Evolutionary conservation across 2,797 vertebrate species (phyloP).

Genomic region (Cynopterus sphinx): DNA sequence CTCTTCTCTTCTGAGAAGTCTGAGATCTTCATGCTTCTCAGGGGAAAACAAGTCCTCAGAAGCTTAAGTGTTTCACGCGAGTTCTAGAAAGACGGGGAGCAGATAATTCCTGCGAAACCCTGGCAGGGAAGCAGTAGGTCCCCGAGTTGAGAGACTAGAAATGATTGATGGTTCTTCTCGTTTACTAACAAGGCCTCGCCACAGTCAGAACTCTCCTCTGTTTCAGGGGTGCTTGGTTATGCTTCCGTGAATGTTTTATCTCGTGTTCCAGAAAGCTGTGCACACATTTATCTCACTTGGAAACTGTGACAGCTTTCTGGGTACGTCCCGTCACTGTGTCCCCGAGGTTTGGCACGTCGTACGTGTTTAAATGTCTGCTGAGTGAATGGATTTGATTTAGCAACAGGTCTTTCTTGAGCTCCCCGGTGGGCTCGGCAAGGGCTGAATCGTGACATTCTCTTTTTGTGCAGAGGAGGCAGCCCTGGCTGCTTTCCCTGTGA

Average conservation of each 20-base stretch:
- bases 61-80: background rate
- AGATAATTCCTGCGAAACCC: background rate
- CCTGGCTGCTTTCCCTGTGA: background rate
- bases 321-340: background rate
- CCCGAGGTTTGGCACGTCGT: background rate
- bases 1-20: conserved; percentile 39
- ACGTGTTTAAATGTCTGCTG: background rate
- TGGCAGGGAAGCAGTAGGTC: background rate
- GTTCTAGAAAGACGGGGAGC: background rate
- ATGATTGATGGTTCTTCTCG: background rate
- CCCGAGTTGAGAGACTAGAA: background rate
- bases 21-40: conserved; percentile 10
- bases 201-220: background rate
- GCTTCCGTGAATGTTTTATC: background rate
- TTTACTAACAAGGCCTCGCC: background rate
- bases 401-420: background rate
- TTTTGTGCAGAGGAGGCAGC: background rate
- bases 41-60: background rate
- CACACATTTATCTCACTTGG: background rate
- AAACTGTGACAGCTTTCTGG: background rate
- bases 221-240: background rate
- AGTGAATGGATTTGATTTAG: background rate
- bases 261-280: background rate
- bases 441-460: background rate
- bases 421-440: background rate